Evolutionary conservation across 2,797 vertebrate genomes (phyloP), one percentile per base, ranked within the genome.

Genomic region (Tiaroga cobitis): DNA sequence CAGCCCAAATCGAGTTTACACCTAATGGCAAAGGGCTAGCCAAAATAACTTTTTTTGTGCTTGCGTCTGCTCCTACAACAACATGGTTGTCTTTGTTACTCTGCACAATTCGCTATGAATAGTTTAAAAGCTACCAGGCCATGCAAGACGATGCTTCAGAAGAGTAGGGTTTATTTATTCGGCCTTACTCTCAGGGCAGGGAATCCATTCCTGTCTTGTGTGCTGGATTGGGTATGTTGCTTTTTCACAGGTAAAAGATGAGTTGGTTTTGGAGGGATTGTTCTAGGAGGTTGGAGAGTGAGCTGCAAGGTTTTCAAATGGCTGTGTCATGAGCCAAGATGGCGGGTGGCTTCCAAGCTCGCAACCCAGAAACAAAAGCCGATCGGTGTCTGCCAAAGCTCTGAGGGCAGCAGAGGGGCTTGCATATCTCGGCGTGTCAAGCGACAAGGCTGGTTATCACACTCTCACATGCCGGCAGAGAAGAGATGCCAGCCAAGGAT

Each of bases 361-460:
- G 77, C 61, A 83, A 80, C 84, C 85, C 80, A 82, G 61, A 91
- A 93, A 91, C 91, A 90, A 92, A 91, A 92, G 88, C 91, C 87
- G 89, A 85, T 76, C 80, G 1, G 87, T 86, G 86, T 90, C 89
- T 92, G 93, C 93, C 92, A 94, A 91, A 91, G 86, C 76, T 89
- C 88, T 87, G 82, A 82, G 87, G 89, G 83, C 51, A 76, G 88
- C 39, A 46, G 82, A 85, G 61, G 78, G 81, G 29, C 85, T 75
- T 76, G 88, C 87, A 89, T 91, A 89, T 92, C 89, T 88, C 76
- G 73, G 75, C 81, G 90, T 90, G 93, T 93, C 91, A 90, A 91
- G 88, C 92, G 89, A 91, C 89, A 88, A 88, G 88, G 81, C 90
- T 86, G 89, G 92, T 95, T 95, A 95, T 95, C 93, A 85, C 86